Evolutionary conservation across 2,113 vertebrate species (phyloP).

Genomic region (Casuarius casuarius): DNA sequence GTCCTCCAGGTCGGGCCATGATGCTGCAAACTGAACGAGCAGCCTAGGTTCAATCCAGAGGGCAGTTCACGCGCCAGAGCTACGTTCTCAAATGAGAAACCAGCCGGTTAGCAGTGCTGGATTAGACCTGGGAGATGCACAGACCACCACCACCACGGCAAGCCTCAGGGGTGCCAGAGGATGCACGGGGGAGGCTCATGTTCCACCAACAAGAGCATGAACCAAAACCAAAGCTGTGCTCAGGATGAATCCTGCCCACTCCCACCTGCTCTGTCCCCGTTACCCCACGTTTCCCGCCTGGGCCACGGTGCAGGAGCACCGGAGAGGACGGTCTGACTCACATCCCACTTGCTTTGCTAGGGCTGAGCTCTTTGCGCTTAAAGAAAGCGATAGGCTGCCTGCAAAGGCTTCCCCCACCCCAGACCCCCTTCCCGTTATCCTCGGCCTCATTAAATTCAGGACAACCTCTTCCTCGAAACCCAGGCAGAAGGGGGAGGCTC

Average conservation of each 20-base stretch:
- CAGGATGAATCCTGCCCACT: too few relatives aligned
- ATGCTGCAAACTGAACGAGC: too few relatives aligned
- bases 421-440: not conserved
- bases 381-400: too few relatives aligned
- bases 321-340: not conserved
- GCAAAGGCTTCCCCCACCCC: not conserved
- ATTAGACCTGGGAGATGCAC: not conserved
- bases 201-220: not conserved
- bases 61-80: too few relatives aligned
- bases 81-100: not conserved
- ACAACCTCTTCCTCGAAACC: not conserved
- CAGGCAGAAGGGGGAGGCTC: not conserved
- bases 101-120: not conserved
- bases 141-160: too few relatives aligned
- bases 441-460: not conserved
- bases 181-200: not conserved
- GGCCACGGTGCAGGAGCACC: too few relatives aligned
- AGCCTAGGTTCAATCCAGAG: too few relatives aligned
- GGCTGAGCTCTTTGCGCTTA: not conserved
- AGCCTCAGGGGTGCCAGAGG: too few relatives aligned
- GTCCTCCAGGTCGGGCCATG: too few relatives aligned
- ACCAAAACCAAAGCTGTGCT: too few relatives aligned
- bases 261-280: too few relatives aligned
- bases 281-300: too few relatives aligned
- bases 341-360: not conserved